phyloP scores from a whole-genome alignment of 2,888 invertebrate species.

The Falcaria lacertinaria region DNA sequence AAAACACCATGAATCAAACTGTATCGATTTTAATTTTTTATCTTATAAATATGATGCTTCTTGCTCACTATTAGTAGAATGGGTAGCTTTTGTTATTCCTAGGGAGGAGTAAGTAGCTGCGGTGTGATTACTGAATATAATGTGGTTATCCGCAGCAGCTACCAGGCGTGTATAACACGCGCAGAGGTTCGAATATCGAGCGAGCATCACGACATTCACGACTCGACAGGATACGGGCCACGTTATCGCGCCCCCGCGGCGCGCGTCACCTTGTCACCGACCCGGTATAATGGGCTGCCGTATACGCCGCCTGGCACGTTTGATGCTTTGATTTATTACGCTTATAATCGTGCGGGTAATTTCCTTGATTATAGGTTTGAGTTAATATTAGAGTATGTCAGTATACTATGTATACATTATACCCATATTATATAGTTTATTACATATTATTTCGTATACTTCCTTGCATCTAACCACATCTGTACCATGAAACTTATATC shows the following conservation, averaged over 20 bases:
- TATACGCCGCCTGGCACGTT: slow-evolving; percentile 45
- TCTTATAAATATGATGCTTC: no score
- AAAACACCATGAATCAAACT: no score
- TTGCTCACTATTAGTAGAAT: no score
- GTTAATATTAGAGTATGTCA: background rate
- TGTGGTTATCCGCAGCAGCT: slow-evolving; percentile 46
- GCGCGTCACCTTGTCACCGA: slow-evolving; percentile 75
- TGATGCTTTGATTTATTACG: slow-evolving; percentile 55
- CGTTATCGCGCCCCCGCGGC: slow-evolving; percentile 65
- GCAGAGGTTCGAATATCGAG: slow-evolving; percentile 51
- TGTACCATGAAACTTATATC: no score
- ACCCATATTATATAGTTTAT: no score
- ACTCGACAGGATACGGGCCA: slow-evolving; percentile 61
- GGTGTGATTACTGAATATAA: no score
- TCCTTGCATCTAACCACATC: no score
- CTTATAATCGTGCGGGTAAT: slow-evolving; percentile 18
- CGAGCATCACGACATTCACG: slow-evolving; percentile 45
- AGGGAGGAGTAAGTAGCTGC: no score
- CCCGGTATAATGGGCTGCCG: slow-evolving; percentile 72
- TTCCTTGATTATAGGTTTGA: background rate
- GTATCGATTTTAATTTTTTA: no score
- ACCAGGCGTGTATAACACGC: slow-evolving; percentile 54
- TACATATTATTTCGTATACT: no score
- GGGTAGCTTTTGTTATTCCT: no score
- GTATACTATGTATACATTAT: background rate